Evolutionary conservation across 1,140 invertebrate genomes (phyloP).

Genomic region (Megalopta genalis): DNA sequence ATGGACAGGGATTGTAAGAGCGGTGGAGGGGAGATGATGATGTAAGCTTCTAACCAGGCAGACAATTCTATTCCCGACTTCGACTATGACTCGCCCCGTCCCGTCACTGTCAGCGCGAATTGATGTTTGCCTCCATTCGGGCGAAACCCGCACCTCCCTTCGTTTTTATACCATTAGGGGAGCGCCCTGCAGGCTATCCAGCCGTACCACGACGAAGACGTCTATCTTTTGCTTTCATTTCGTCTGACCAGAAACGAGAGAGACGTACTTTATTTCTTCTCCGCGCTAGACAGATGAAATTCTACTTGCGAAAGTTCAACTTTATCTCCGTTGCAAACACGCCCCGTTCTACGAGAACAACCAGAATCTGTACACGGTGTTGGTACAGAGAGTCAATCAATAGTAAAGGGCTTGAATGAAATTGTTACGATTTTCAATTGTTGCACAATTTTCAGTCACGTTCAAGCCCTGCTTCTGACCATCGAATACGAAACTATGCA

Average conservation of each 20-base stretch:
- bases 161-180: slow-evolving; percentile 62
- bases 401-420: too few relatives aligned
- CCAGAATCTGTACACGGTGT: too few relatives aligned
- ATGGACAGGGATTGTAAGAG: neutral
- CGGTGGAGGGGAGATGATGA: slow-evolving; percentile 42
- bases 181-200: slow-evolving; percentile 51
- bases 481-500: too few relatives aligned
- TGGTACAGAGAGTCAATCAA: too few relatives aligned
- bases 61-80: slow-evolving; percentile 54
- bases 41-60: slow-evolving; percentile 53
- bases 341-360: too few relatives aligned
- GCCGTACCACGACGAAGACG: slow-evolving; percentile 14
- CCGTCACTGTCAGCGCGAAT: slow-evolving; percentile 62
- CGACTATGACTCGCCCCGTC: slow-evolving; percentile 33
- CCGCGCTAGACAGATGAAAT: neutral
- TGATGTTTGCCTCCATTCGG: slow-evolving; percentile 63
- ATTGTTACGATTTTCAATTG: too few relatives aligned
- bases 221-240: neutral
- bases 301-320: neutral
- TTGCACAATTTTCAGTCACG: too few relatives aligned
- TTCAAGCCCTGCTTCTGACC: too few relatives aligned
- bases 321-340: too few relatives aligned
- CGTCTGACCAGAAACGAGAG: neutral
- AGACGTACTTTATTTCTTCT: neutral
- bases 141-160: slow-evolving; percentile 52